Percentiles rank a stretch among this genome's conserved stretches.
Evolutionary conservation across 2,888 invertebrate species (phyloP).

Genomic region (Drosophila gaucha): DNA sequence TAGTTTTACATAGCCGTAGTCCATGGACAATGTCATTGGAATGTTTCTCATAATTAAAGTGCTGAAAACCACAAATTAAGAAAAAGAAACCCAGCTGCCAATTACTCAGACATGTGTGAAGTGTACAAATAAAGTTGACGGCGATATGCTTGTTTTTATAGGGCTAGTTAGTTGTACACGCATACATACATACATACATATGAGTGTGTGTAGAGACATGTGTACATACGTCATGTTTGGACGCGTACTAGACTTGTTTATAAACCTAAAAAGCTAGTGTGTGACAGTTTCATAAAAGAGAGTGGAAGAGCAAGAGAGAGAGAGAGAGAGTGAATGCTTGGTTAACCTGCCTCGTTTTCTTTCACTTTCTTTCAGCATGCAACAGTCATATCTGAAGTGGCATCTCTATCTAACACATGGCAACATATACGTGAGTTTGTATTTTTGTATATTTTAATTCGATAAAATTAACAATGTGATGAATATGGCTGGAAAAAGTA

Average conservation of each 20-base stretch:
- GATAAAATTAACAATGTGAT: slow-evolving; percentile 65
- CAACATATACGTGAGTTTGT: slow-evolving; percentile 15
- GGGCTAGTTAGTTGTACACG: no score
- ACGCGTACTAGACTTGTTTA: slow-evolving; percentile 35
- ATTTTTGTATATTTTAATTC: slow-evolving; percentile 59
- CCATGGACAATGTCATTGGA: slow-evolving; percentile 68
- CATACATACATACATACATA: no score
- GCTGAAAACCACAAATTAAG: slow-evolving; percentile 51
- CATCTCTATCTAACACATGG: slow-evolving; percentile 42
- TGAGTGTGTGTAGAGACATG: slow-evolving; percentile 39
- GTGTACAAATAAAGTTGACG: background rate
- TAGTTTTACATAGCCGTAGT: slow-evolving; percentile 5
- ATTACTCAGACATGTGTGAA: slow-evolving; percentile 33
- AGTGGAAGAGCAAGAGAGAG: background rate
- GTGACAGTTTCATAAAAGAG: slow-evolving; percentile 52
- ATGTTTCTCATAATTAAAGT: slow-evolving; percentile 68
- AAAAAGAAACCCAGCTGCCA: slow-evolving; percentile 42
- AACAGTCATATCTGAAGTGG: slow-evolving; percentile 15
- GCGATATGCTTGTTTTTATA: slow-evolving; percentile 11
- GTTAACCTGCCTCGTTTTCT: slow-evolving; percentile 31
- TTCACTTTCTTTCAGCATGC: slow-evolving; percentile 62
- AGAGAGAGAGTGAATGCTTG: background rate
- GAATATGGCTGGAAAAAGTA: slow-evolving; percentile 51
- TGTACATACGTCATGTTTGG: slow-evolving; percentile 55
- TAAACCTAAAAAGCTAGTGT: slow-evolving; percentile 25